Base-by-base conservation (phyloP, 2,113 vertebrate genomes). In the Narcine bancroftii region DNA sequence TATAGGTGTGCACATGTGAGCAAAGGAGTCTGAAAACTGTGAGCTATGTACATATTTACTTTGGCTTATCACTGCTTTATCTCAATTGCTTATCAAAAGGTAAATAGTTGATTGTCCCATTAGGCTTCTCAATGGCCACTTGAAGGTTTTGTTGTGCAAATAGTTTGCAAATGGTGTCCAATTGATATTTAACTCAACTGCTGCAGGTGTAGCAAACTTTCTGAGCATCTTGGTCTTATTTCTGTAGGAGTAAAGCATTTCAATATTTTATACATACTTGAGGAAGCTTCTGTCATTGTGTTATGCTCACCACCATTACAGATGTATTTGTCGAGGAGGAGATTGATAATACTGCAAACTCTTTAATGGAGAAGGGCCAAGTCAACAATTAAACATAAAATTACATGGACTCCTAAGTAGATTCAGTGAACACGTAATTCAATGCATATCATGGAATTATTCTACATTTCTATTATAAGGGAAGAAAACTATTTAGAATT, bases 91-190 rank as follows among this genome's bases (percentile, higher is more conserved):
- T 97, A 98, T 98, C 98, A 97, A 97, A 87, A 98, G 97, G 97
- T 97, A 99, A 99, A 98, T 96, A 97, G 94, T 96, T 97, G 96
- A 97, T 96, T 95, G 94, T 95, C 96, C 97, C 96, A 95, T 99
- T 98, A 97, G 95, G 94, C 95, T 95, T 95, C 94, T 96, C 95
- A 96, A 95, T 95, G 94, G 94, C 94, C 95, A 95, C 96, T 97
- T 95, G 93, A 96, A 96, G 96, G 95, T 94, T 93, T 13, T 94
- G 95, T 97, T 97, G 96, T 95, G 94, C 95, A 96, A 95, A 94
- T 94, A 93, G 93, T 93, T 95, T 95, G 95, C 95, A 95, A 94
- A 95, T 89, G 92, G 94, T 93, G 93, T 94, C 24, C 42, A 47
- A 69, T 93, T 93, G 92, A 93, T 93, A 93, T 69, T 93, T 92